phyloP scores from a whole-genome alignment of 2,797 vertebrate genomes.

The Onychomys leucogaster region DNA sequence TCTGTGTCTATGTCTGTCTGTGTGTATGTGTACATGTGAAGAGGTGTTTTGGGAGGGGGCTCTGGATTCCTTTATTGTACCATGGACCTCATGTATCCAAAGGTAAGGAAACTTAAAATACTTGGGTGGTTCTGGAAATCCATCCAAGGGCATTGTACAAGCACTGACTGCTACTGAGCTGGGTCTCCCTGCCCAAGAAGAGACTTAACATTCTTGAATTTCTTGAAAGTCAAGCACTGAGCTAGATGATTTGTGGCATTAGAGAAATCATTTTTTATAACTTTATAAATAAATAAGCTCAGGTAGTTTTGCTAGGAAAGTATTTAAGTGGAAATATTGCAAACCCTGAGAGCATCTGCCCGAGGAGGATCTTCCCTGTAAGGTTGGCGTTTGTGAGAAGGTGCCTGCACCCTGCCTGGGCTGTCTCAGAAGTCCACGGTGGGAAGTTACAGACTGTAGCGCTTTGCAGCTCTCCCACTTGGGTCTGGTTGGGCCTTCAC shows the following conservation, averaged over 20 bases:
- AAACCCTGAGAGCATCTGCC: background rate
- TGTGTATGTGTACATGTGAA: background rate
- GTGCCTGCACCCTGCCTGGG: background rate
- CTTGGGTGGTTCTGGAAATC: background rate
- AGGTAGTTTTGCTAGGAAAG: slow-evolving; percentile 6
- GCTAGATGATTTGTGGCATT: slow-evolving; percentile 27
- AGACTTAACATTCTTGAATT: slow-evolving; percentile 1
- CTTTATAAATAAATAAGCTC: slow-evolving; percentile 31
- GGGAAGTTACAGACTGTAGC: background rate
- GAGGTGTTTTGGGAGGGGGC: background rate
- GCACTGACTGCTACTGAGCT: background rate
- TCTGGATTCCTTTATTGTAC: slow-evolving; percentile 1
- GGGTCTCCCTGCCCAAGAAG: background rate
- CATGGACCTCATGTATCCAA: background rate
- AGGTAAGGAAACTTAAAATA: background rate
- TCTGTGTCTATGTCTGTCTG: background rate
- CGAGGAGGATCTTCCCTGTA: slow-evolving; percentile 45
- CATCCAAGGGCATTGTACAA: background rate
- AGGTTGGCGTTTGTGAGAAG: slow-evolving; percentile 24
- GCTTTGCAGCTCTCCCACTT: background rate
- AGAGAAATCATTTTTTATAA: slow-evolving; percentile 11
- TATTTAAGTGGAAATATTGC: background rate
- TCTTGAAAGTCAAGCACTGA: background rate
- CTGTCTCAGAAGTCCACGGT: background rate
- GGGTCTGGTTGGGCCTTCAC: background rate